These are phyloP conservation scores for Tenrec ecaudatus DNA, from an alignment of 2,113 vertebrate genomes.

Conservation along the genomic window DNA sequence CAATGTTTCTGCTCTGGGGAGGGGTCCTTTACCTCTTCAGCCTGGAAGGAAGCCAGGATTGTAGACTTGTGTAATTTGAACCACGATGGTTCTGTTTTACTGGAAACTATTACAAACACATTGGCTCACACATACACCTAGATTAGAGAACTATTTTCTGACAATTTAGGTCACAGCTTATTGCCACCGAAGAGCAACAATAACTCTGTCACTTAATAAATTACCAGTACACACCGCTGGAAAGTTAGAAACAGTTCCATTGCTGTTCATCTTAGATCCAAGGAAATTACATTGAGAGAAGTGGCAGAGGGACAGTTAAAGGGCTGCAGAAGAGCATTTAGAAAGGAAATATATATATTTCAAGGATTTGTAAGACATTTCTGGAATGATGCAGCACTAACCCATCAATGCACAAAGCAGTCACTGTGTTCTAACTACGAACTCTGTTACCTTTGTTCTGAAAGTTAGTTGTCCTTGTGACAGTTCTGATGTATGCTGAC, in stretches of 20 bases:
- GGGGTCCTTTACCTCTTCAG: slow-evolving; percentile 6
- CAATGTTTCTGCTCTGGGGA: not conserved
- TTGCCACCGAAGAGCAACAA: not conserved
- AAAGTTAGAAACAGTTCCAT: not conserved
- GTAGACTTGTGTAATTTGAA: not conserved
- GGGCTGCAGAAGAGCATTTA: not conserved
- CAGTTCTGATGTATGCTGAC: not conserved
- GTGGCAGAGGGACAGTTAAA: not conserved
- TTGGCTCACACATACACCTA: not conserved
- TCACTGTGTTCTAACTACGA: not conserved
- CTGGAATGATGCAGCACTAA: not conserved
- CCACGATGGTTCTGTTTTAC: not conserved
- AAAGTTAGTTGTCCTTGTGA: not conserved
- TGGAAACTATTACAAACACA: slow-evolving; percentile 24
- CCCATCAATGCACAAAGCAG: not conserved
- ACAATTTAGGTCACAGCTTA: slow-evolving; percentile 12
- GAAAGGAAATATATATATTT: slow-evolving; percentile 24
- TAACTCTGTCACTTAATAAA: slow-evolving; percentile 2
- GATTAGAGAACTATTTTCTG: not conserved
- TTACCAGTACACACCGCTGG: not conserved
- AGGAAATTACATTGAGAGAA: slow-evolving; percentile 22
- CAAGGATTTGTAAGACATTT: not conserved
- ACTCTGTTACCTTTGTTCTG: not conserved
- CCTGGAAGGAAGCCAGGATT: not conserved
- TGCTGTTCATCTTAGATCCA: not conserved